Evolutionary conservation across 2,888 invertebrate genomes (phyloP), one percentile per base, ranked within the genome.

Genomic region (Margaritifera margaritifera): DNA sequence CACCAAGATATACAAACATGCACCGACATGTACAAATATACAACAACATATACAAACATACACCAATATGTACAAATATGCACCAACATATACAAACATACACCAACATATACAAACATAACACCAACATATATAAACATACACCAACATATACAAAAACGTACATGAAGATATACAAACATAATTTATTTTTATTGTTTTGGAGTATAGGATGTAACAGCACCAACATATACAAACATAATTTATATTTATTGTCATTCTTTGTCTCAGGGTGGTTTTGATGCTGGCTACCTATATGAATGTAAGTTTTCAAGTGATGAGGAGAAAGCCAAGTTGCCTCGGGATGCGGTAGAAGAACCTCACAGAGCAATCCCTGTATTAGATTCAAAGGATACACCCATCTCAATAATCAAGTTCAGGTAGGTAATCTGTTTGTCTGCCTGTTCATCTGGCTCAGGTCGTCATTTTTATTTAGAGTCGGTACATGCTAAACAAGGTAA

Each of bases 211-310:
- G 42, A 42, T 42, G 2, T 42, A 42, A 15, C 42, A 42, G 2
- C 42, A 42, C 42, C 11, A 42, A 42, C 11, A 42, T 42, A 42
- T 42, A 42, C 15, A 8, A 42, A 42, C 2, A 11, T 55, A 55
- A n/a, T 22, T 24, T 19, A 24, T 24, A 11, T 42, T 42, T 11
- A 59, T 25, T 61, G n/a, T 58, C 22, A 22, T 60, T 69, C 24
- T 61, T 22, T 51, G 55, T 77, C 72, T 18, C 72, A 87, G 87
- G 88, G 86, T 62, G 89, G 80, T 11, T 90, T 87, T 83, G 90
- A 90, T 83, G 85, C 90, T 61, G 90, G 90, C 6, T 90, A 89
- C 74, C 74, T 90, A 71, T 90, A 90, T 70, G 85, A 89, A 72
- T 87, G 88, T 77, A 80, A 84, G 66, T 89, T 90, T 70, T 65